Percentiles rank a stretch among this genome's conserved stretches.
Evolutionary conservation across 2,888 invertebrate genomes (phyloP).

Genomic region (Polydrusus cervinus): DNA sequence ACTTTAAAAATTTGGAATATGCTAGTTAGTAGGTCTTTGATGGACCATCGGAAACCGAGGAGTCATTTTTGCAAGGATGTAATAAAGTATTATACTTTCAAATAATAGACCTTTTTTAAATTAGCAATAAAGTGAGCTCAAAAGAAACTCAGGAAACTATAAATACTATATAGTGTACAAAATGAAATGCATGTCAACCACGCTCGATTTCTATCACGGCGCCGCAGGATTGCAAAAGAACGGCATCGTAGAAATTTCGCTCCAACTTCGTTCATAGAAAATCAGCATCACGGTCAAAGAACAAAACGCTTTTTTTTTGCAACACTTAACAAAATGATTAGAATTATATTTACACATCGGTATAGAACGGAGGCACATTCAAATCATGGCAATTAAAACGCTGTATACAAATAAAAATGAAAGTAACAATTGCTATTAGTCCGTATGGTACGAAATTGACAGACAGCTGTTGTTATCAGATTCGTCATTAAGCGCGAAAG

Average conservation of each 20-base stretch:
- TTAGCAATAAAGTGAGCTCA: background rate
- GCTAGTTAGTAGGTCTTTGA: too few relatives aligned
- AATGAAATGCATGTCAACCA: slow-evolving; percentile 14
- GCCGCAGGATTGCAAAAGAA: too few relatives aligned
- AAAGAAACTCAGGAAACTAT: slow-evolving; percentile 3
- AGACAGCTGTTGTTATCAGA: too few relatives aligned
- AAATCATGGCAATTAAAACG: background rate
- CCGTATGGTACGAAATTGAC: background rate
- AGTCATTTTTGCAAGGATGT: background rate
- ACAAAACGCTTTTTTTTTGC: background rate
- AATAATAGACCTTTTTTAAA: background rate
- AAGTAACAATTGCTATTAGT: background rate
- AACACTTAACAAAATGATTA: background rate
- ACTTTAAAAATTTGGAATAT: too few relatives aligned
- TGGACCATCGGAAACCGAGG: too few relatives aligned
- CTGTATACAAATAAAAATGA: slow-evolving; percentile 7
- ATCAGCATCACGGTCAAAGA: too few relatives aligned
- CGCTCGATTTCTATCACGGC: too few relatives aligned
- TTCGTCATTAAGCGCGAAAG: too few relatives aligned
- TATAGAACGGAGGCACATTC: background rate
- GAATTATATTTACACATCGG: background rate
- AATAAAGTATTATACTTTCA: background rate
- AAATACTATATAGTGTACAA: background rate
- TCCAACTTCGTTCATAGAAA: too few relatives aligned
- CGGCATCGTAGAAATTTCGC: too few relatives aligned